Conservation (phyloP, 2,888 invertebrate species). For the Pediacus dermestoides region DNA sequence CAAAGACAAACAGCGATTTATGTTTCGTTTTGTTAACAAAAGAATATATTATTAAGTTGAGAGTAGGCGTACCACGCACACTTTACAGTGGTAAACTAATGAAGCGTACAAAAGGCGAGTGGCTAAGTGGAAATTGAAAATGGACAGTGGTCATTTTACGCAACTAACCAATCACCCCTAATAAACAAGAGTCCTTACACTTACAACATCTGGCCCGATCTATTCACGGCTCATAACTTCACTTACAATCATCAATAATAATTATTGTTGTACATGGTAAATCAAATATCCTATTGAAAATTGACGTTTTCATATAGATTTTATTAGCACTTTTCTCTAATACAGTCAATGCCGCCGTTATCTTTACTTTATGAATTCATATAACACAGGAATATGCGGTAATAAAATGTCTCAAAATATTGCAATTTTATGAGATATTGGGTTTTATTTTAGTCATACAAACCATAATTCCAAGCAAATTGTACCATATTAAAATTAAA, state of each 20-base stretch:
- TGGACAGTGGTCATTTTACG: constrained; percentile 46
- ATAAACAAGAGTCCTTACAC: constrained; percentile 22
- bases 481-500: too few species aligned
- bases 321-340: constrained; percentile 39
- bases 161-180: constrained; percentile 36
- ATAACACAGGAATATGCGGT: too few species aligned
- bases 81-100: too few species aligned
- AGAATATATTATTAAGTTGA: too few species aligned
- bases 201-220: constrained; percentile 44
- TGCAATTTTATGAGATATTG: too few species aligned
- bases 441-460: too few species aligned
- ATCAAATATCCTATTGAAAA: constrained; percentile 40
- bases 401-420: too few species aligned
- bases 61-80: too few species aligned
- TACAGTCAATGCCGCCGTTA: constrained; percentile 39
- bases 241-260: too few species aligned
- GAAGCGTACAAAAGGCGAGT: constrained; percentile 4
- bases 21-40: too few species aligned
- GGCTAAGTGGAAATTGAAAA: constrained; percentile 11
- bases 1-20: too few species aligned
- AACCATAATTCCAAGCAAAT: too few species aligned
- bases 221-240: constrained; percentile 42
- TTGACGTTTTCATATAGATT: constrained; percentile 47
- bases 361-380: constrained; percentile 42
- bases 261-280: constrained; percentile 42